Base-by-base conservation (phyloP, 1,140 invertebrate species). In the Melitaea cinxia region DNA sequence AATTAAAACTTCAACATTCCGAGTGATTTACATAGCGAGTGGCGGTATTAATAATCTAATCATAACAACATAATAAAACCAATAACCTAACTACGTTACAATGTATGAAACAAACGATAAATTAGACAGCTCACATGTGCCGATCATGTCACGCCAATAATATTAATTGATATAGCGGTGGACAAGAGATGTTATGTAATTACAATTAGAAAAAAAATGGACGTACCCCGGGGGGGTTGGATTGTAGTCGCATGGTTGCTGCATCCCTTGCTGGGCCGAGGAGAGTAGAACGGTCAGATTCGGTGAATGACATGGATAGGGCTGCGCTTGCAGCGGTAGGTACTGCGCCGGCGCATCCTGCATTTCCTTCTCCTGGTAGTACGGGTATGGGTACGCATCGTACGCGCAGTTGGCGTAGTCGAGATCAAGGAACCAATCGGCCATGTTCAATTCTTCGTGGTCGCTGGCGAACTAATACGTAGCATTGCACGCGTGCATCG, bases 401-500 rank as follows among this genome's bases (percentile, higher is more conserved):
- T 23, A 47, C 21, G 70, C 65, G 21, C 63, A 65, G 28, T 65
- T 58, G 28, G 72, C 52, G 68, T 69, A 77, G 30, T 78, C 70
- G 42, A 68, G 65, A 15, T 75, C 70, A 23, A 74, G 45, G 10
- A 73, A 26, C 77, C 76, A 82, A 19, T 83, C 75, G 21, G 66
- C 71, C 80, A 83, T 85, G 57, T 65, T 78, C 60, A 54, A 66
- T 56, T 56, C 53, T 23, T 53, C 45, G 63, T 57, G 55, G 33
- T 19, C 45, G 61, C 49, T 65, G 23, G 42, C 24, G 21, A 58
- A 72, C 49, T 76, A 81, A 71, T 76, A 63, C 64, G 77, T 67
- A 47, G 42, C 42, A 72, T 53, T 68, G 73, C 74, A 77, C 75
- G 68, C 80, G 79, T 83, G 83, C 80, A 80, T 53, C 76, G 54